These are phyloP conservation scores for Lordiphosa clarofinis DNA, from an alignment of 1,140 invertebrate species.

Conservation along the genomic window DNA sequence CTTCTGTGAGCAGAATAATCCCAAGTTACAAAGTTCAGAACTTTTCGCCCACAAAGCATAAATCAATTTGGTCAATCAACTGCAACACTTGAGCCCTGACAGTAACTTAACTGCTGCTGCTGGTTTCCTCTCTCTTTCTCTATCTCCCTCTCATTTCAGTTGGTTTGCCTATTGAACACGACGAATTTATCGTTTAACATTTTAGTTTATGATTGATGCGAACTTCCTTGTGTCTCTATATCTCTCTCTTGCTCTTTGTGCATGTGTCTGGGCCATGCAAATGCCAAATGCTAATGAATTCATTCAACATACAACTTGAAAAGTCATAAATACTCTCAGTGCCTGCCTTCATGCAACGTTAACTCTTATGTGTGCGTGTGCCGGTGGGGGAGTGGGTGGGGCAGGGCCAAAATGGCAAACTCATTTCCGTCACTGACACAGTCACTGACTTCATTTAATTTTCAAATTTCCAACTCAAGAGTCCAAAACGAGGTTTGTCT, in stretches of 20 bases:
- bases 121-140: conserved; percentile 2
- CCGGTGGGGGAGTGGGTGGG: neutral
- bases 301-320: conserved; percentile 62
- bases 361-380: conserved; percentile 36
- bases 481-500: conserved; percentile 61
- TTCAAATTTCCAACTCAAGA: conserved; percentile 71
- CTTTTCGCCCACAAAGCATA: conserved; percentile 39
- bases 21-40: conserved; percentile 10
- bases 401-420: conserved; percentile 51
- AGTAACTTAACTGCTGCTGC: conserved; percentile 9
- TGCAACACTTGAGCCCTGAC: conserved; percentile 15
- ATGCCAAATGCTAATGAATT: conserved; percentile 70
- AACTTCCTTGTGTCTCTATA: conserved; percentile 4
- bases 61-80: conserved; percentile 62
- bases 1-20: conserved; percentile 8
- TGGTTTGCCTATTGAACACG: conserved; percentile 53
- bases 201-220: conserved; percentile 64
- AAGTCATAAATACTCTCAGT: conserved; percentile 65
- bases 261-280: conserved; percentile 33
- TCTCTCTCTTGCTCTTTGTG: conserved; percentile 9
- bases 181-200: conserved; percentile 63
- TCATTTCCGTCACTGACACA: conserved; percentile 71
- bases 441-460: conserved; percentile 71
- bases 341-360: conserved; percentile 66
- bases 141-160: conserved; percentile 6